Evolutionary conservation across 2,888 invertebrate genomes (phyloP).

Genomic region (Acanthococcus lagerstroemiae): DNA sequence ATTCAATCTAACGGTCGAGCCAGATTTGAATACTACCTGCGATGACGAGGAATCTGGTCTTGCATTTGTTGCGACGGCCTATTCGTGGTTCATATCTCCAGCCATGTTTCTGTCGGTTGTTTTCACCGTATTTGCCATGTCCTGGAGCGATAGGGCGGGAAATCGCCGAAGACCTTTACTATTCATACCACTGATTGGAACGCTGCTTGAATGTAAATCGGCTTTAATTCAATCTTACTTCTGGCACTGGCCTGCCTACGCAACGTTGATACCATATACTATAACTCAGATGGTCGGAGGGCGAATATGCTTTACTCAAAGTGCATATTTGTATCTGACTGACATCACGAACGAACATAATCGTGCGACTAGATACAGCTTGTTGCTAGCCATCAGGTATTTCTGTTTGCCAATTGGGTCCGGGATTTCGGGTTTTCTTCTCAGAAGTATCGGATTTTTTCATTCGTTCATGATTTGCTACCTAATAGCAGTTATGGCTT

Average conservation of each 20-base stretch:
- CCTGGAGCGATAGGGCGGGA: constrained; percentile 35
- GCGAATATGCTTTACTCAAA: constrained; percentile 30
- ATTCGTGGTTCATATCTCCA: constrained; percentile 33
- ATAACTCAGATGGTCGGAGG: constrained; percentile 27
- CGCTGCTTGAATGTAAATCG: constrained; percentile 24
- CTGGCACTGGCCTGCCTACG: constrained; percentile 31
- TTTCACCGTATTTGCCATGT: constrained; percentile 32
- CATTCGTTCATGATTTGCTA: constrained; percentile 16
- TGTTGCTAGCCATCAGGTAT: constrained; percentile 22
- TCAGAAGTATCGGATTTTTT: constrained; percentile 1
- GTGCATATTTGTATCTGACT: constrained; percentile 32
- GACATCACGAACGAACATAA: constrained; percentile 33
- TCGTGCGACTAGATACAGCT: constrained; percentile 34
- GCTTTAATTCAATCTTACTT: constrained; percentile 29
- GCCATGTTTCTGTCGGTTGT: constrained; percentile 30
- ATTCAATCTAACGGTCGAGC: too few species aligned
- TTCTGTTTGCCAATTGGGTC: constrained; percentile 30
- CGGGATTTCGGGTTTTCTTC: not conserved
- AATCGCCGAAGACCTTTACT: constrained; percentile 34
- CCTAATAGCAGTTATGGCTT: not conserved
- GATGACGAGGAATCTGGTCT: not conserved
- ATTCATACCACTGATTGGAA: constrained; percentile 34
- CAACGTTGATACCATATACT: constrained; percentile 27
- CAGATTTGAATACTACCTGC: too few species aligned
- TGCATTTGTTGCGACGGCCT: constrained; percentile 25